Conservation (phyloP, 2,797 vertebrate genomes). For the Macroramphosus scolopax region DNA sequence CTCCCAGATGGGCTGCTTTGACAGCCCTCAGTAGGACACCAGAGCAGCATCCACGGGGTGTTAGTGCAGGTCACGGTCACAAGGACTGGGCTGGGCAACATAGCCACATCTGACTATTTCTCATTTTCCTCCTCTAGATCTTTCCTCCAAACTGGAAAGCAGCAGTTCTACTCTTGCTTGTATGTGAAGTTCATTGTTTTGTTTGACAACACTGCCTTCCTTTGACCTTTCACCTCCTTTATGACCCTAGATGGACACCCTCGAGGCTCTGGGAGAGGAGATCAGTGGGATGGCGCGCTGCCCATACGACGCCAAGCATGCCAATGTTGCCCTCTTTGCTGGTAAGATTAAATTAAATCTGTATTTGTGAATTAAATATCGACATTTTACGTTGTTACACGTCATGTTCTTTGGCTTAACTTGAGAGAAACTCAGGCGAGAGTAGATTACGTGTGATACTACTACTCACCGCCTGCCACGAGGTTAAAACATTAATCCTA, state of each 20-base stretch:
- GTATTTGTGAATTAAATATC: background rate
- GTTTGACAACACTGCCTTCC: constrained; percentile 30
- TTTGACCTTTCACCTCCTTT: constrained; percentile 49
- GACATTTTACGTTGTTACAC: too few relatives aligned
- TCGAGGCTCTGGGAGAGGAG: constrained; percentile 92
- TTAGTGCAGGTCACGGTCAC: constrained; percentile 36
- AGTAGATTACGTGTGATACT: constrained; percentile 28
- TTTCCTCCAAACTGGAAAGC: constrained; percentile 16
- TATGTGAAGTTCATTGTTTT: constrained; percentile 28
- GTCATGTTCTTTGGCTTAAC: background rate
- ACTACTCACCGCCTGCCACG: too few relatives aligned
- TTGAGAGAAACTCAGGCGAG: constrained; percentile 9
- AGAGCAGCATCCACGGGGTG: constrained; percentile 30
- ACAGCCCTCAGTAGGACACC: constrained; percentile 36
- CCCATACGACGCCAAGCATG: constrained; percentile 97
- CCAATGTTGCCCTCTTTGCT: constrained; percentile 95
- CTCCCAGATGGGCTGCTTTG: constrained; percentile 48
- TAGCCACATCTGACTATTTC: constrained; percentile 13
- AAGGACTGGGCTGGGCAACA: constrained; percentile 20
- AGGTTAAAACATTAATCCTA: constrained; percentile 44
- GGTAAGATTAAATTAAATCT: constrained; percentile 76
- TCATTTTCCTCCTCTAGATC: constrained; percentile 4
- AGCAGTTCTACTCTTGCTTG: constrained; percentile 17
- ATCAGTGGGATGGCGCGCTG: constrained; percentile 99
- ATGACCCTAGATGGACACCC: constrained; percentile 84